Evolutionary conservation across 1,140 invertebrate genomes (phyloP), one percentile per base, ranked within the genome.

Genomic region (Apis cerana): DNA sequence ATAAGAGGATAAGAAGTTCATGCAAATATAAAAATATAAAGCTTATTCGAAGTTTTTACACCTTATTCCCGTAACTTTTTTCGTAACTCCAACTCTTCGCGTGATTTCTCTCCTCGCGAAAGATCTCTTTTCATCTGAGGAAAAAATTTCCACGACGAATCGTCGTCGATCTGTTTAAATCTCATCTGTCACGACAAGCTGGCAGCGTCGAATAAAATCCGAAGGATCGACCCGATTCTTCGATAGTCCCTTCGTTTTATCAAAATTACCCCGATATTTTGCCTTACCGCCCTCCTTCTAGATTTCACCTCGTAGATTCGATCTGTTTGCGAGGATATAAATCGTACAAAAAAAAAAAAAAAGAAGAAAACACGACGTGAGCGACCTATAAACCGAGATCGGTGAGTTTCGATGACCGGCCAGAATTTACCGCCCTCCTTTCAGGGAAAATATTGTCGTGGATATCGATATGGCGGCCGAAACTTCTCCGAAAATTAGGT

Each of bases 371-470:
- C 8, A 19, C 19, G 33, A 19, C 19, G 33, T 15, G 56, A 15
- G 67, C 81, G 75, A 86, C 75, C 81, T 84, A 84, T 86, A 87
- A 86, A 86, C 61, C 81, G 85, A 68, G 54, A 76, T 83, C 75
- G 56, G 13, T 33, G 33, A 59, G 54, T 50, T 78, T 54, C 59
- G 67, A 71, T 23, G 23, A 17, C 21, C n/a, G 23, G 56, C 43
- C 23, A 13, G 15, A 56, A 23, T n/a, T 27, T 50, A 13, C 4
- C 19, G 2, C 59, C 23, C 52, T 52, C 67, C 15, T 59, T 54
- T 52, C 33, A 19, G n/a, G 56, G 9, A 71, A 85, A 81, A 70
- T 75, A 56, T 71, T 81, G 75, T 52, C 48, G 52, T 11, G 0
- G 3, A 64, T 67, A 62, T 69, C n/a, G 82, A 54, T 27, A 15